Evolutionary conservation across 2,113 vertebrate genomes (phyloP).

Genomic region (Sylvietta virens): DNA sequence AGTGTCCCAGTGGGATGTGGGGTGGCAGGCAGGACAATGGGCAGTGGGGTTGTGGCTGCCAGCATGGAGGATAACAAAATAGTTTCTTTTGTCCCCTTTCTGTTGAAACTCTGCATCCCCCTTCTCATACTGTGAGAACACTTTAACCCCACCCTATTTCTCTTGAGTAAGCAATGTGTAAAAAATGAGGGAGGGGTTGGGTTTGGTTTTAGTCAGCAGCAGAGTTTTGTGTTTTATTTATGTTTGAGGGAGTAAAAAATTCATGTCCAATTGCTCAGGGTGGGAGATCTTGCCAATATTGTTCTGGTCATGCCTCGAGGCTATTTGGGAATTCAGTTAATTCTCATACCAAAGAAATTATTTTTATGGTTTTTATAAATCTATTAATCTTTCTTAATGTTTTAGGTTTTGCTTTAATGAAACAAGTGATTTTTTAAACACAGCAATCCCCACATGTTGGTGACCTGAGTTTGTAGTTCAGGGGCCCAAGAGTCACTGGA

Average conservation of each 20-base stretch:
- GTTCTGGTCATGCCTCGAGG: neutral
- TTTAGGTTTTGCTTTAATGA: neutral
- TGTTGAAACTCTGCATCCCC: neutral
- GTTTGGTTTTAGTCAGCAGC: neutral
- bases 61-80: neutral
- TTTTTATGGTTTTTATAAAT: neutral
- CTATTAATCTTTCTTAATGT: neutral
- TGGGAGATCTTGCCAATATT: neutral
- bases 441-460: accelerated
- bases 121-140: accelerated
- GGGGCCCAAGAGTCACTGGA: neutral
- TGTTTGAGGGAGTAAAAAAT: neutral
- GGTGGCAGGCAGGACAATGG: neutral
- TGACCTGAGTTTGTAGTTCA: neutral
- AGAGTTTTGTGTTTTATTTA: neutral
- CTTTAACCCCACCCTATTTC: neutral
- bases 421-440: neutral
- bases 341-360: neutral
- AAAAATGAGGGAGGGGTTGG: neutral
- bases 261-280: neutral
- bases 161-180: neutral
- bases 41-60: neutral
- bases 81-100: neutral
- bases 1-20: neutral
- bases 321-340: neutral